Percentiles rank a stretch among this genome's conserved stretches.
Evolutionary conservation across 2,797 vertebrate species (phyloP).

Genomic region (Xenentodon cancila): DNA sequence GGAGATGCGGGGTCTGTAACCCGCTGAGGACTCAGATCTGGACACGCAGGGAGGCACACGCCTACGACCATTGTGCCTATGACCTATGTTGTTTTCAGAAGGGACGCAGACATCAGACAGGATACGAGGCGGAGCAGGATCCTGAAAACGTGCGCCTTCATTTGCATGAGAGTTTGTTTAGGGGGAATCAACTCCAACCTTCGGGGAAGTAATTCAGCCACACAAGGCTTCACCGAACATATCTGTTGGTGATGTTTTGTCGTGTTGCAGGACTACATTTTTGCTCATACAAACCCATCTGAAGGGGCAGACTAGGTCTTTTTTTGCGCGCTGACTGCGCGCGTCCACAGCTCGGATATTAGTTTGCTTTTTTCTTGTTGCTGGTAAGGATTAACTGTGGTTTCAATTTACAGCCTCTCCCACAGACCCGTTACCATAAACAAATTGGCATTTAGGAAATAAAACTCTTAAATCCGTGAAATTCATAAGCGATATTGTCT

Average conservation of each 20-base stretch:
- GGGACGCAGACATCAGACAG: too few species aligned
- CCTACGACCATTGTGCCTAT: too few species aligned
- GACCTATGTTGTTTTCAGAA: too few species aligned
- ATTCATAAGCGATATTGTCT: background rate
- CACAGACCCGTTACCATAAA: background rate
- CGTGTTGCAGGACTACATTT: background rate
- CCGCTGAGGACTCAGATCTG: background rate
- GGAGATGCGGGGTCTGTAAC: too few species aligned
- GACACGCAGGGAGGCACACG: too few species aligned
- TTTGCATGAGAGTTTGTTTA: conserved; percentile 57
- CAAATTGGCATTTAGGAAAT: conserved; percentile 6
- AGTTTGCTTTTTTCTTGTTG: background rate
- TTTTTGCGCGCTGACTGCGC: conserved; percentile 28
- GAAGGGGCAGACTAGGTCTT: conserved; percentile 10
- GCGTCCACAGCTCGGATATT: conserved; percentile 8
- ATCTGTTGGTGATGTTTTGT: too few species aligned
- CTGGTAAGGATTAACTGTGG: too few species aligned
- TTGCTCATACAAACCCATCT: background rate
- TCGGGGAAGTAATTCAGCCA: too few species aligned
- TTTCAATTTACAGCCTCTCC: background rate
- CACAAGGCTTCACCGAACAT: background rate
- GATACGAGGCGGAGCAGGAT: background rate
- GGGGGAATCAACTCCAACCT: conserved; percentile 47
- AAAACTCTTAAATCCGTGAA: background rate
- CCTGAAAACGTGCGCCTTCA: background rate